Evolutionary conservation across 2,797 vertebrate species (phyloP).

Genomic region (Poeciliopsis paucimaculata): DNA sequence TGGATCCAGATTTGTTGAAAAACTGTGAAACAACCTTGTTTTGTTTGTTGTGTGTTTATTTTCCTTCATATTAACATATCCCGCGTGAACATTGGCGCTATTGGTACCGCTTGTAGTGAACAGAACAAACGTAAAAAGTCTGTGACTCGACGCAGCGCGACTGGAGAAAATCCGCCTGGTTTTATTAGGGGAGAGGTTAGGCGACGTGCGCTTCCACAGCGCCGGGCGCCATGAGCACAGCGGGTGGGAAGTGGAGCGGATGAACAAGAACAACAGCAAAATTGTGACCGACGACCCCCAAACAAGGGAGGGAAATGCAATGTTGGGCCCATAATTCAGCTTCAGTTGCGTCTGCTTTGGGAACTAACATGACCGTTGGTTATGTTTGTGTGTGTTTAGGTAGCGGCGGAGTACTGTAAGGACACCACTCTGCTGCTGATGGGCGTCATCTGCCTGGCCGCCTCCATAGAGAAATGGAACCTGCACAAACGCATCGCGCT

Average conservation of each 20-base stretch:
- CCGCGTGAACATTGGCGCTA: not conserved
- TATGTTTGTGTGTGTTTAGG: constrained; percentile 74
- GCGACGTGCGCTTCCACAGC: constrained; percentile 41
- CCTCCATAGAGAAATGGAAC: constrained; percentile 98
- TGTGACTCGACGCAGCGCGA: not conserved
- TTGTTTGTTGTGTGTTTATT: no score
- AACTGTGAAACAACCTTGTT: not conserved
- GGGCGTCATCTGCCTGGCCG: constrained; percentile 96
- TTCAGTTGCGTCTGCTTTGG: not conserved
- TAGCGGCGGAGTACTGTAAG: constrained; percentile 96
- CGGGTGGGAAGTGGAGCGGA: constrained; percentile 51
- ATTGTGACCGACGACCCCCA: constrained; percentile 41
- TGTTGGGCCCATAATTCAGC: not conserved
- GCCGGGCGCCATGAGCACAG: constrained; percentile 12
- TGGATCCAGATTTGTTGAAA: not conserved
- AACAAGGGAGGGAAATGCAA: constrained; percentile 3
- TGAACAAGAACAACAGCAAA: constrained; percentile 55
- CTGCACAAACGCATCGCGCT: constrained; percentile 95
- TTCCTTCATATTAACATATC: not conserved
- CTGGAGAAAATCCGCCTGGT: constrained; percentile 21
- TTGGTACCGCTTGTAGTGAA: not conserved
- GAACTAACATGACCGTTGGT: not conserved
- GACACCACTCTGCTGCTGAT: constrained; percentile 96
- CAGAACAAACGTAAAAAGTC: not conserved
- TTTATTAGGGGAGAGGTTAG: constrained; percentile 62